A percentile compares a stretch with the other conserved stretches of the same genome.
These are phyloP conservation scores for Kobus ellipsiprymnus DNA, from an alignment of 2,113 vertebrate genomes.

Conservation along the genomic window DNA sequence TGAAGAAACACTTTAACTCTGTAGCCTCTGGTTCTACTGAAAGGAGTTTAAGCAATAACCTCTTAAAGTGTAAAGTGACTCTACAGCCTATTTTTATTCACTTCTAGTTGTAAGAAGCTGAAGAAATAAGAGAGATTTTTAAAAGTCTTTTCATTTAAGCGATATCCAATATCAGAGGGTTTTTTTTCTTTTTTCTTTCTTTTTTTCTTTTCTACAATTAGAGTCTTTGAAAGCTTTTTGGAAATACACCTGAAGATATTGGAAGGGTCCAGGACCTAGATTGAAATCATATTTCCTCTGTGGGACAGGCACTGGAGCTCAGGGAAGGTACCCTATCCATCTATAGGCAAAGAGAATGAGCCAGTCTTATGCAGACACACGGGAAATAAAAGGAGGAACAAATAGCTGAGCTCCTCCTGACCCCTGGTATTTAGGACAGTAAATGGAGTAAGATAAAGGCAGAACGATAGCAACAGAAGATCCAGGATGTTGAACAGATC, in stretches of 20 bases:
- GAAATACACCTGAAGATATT: background rate
- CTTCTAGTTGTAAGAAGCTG: background rate
- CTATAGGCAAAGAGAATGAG: background rate
- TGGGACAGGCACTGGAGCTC: background rate
- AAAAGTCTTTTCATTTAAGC: background rate
- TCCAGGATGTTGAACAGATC: background rate
- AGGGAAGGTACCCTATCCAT: background rate
- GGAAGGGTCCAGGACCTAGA: background rate
- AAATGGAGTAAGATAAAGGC: background rate
- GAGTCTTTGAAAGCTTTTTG: background rate
- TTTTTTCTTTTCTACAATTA: background rate
- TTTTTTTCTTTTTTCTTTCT: background rate
- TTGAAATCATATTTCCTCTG: background rate
- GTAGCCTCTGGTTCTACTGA: background rate
- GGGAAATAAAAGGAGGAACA: background rate
- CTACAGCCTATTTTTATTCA: slow-evolving; percentile 4
- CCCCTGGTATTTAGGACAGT: background rate
- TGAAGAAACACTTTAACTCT: slow-evolving; percentile 37
- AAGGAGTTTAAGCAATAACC: background rate
- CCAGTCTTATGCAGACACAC: background rate
- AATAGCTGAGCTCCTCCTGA: background rate
- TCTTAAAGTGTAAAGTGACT: background rate
- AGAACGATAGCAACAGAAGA: background rate
- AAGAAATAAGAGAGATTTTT: slow-evolving; percentile 1
- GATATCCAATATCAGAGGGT: background rate